A percentile compares a stretch with the other conserved stretches of the same genome.
These are phyloP conservation scores for Nemopilema nomurai DNA, from an alignment of 30 jellyfish, hydroid and myxozoan genomes.

Conservation along the genomic window DNA sequence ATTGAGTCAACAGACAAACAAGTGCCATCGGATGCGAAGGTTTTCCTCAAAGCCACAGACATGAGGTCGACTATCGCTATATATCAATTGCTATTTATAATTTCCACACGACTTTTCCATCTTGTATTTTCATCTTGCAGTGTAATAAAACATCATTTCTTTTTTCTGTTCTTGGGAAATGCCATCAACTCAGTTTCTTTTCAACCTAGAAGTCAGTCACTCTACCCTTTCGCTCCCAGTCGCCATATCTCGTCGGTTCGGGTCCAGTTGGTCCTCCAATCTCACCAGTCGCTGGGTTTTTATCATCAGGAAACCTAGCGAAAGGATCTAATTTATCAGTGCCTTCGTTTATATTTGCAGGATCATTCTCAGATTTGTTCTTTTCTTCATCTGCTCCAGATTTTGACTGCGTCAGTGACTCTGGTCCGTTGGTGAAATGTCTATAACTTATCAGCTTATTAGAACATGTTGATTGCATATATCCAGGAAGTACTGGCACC, in stretches of 20 bases:
- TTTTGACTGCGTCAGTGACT: slow-evolving; percentile 20
- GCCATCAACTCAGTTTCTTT: not conserved
- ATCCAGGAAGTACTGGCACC: not conserved
- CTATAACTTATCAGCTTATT: not conserved
- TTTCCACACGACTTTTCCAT: too few species aligned
- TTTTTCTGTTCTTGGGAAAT: too few species aligned
- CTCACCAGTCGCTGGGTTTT: slow-evolving; percentile 97
- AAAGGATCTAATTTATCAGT: slow-evolving; percentile 76
- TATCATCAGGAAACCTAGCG: slow-evolving; percentile 91
- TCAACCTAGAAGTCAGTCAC: slow-evolving; percentile 85
- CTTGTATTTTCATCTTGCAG: too few species aligned
- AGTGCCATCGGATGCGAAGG: too few species aligned
- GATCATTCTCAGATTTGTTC: not conserved
- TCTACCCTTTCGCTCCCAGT: slow-evolving; percentile 99
- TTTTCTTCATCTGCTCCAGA: slow-evolving; percentile 39
- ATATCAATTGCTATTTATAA: too few species aligned
- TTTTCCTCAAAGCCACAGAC: too few species aligned
- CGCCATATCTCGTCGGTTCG: slow-evolving; percentile 99
- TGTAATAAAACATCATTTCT: too few species aligned
- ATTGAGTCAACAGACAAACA: too few species aligned
- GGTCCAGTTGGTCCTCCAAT: slow-evolving; percentile 99
- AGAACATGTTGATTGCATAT: not conserved
- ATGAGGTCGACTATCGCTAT: too few species aligned
- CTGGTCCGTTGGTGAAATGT: slow-evolving; percentile 1
- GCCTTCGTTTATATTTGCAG: slow-evolving; percentile 35